Evolutionary conservation across 2,797 vertebrate genomes (phyloP).

Genomic region (Etheostoma nigrum): DNA sequence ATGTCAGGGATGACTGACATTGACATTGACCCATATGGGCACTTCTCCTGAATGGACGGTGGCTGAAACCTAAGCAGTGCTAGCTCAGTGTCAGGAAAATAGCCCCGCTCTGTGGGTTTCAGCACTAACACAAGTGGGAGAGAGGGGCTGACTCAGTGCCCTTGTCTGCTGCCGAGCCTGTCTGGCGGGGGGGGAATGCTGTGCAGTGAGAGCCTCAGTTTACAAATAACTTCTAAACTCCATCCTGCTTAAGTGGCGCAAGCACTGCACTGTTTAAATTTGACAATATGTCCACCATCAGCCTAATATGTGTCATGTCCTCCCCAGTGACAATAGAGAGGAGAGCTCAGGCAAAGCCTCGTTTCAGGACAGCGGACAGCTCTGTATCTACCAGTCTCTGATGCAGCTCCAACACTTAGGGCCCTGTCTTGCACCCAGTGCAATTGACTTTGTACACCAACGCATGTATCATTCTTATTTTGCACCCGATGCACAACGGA

Average conservation of each 20-base stretch:
- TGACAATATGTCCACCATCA: slow-evolving; percentile 42
- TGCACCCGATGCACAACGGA: too few species aligned
- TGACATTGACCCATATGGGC: slow-evolving; percentile 79
- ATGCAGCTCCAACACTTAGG: too few species aligned
- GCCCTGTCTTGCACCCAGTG: too few species aligned
- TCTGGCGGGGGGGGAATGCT: slow-evolving; percentile 41
- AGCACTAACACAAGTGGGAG: slow-evolving; percentile 49
- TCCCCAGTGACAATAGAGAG: slow-evolving; percentile 33
- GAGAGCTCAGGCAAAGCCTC: slow-evolving; percentile 35
- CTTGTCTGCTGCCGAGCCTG: slow-evolving; percentile 56
- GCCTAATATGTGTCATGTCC: slow-evolving; percentile 32
- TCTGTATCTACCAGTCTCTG: not conserved
- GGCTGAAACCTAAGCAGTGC: slow-evolving; percentile 74
- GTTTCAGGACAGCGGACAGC: slow-evolving; percentile 61
- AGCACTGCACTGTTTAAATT: slow-evolving; percentile 39
- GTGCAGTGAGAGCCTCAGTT: slow-evolving; percentile 47
- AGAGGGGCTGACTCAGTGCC: slow-evolving; percentile 60
- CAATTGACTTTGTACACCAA: too few species aligned
- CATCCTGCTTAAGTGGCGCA: slow-evolving; percentile 32
- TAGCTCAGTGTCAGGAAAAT: slow-evolving; percentile 64
- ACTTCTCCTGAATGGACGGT: slow-evolving; percentile 71
- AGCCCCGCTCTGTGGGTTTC: slow-evolving; percentile 64
- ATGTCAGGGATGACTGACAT: slow-evolving; percentile 77
- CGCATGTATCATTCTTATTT: too few species aligned
- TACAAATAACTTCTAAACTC: slow-evolving; percentile 40